These are phyloP conservation scores for Odontamblyopus rebecca DNA, from an alignment of 2,797 vertebrate species.

Conservation along the genomic window DNA sequence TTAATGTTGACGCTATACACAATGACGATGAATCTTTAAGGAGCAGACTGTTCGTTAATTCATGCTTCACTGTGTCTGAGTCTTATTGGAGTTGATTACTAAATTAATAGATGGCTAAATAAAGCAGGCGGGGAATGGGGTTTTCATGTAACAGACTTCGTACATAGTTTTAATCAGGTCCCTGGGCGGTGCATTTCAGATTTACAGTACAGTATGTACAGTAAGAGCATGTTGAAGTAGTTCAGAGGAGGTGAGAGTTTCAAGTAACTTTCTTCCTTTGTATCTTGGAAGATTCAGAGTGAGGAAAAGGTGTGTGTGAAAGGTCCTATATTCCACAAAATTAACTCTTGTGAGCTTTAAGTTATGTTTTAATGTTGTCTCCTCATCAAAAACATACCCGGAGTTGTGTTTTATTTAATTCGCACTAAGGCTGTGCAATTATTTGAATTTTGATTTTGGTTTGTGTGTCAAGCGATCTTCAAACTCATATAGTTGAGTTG, in stretches of 20 bases:
- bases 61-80: conserved; percentile 9
- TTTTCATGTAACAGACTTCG: conserved; percentile 35
- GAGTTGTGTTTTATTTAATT: no score
- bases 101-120: conserved; percentile 36
- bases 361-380: no score
- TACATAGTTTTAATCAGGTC: conserved; percentile 27
- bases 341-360: no score
- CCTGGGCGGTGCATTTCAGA: conserved; percentile 13
- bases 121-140: conserved; percentile 37
- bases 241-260: background rate
- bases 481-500: no score
- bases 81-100: conserved; percentile 41
- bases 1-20: background rate
- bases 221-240: background rate
- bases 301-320: no score
- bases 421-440: no score
- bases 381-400: no score
- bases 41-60: background rate
- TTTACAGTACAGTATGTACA: conserved; percentile 10
- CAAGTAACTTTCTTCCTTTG: no score
- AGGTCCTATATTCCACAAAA: no score
- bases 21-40: conserved; percentile 17
- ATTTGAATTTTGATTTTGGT: no score
- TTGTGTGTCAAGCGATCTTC: no score
- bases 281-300: no score